Conservation (phyloP, 1,140 invertebrate species). For the Armadillidium nasatum region DNA sequence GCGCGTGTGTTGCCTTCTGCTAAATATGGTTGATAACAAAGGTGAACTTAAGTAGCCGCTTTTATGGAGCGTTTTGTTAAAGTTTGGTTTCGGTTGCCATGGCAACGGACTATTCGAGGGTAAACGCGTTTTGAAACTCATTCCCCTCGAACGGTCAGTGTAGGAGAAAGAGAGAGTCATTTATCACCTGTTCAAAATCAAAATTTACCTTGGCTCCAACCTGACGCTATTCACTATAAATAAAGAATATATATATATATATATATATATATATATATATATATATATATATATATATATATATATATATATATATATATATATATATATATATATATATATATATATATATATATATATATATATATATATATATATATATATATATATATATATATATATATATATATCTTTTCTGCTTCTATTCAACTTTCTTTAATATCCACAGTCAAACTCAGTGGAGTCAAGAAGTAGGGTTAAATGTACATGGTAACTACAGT, state of each 20-base stretch:
- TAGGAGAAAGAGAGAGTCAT: not conserved
- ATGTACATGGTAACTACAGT: too few species aligned
- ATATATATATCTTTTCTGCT: too few species aligned
- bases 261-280: slow-evolving; percentile 2
- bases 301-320: too few species aligned
- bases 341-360: too few species aligned
- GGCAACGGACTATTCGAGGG: not conserved
- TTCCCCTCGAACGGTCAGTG: not conserved
- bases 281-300: too few species aligned
- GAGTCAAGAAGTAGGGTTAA: too few species aligned
- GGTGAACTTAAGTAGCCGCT: not conserved
- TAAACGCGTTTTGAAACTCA: not conserved
- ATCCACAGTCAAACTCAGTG: too few species aligned
- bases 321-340: too few species aligned
- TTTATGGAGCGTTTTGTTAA: not conserved
- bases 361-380: too few species aligned
- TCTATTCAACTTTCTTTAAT: too few species aligned
- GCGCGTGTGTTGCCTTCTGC: too few species aligned
- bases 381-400: too few species aligned
- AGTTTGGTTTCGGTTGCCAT: not conserved
- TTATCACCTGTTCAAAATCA: slow-evolving; percentile 1
- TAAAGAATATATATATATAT: not conserved
- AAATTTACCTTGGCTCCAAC: not conserved
- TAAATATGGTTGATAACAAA: slow-evolving; percentile 4
- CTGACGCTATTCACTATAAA: not conserved